phyloP scores from a whole-genome alignment of 2,797 vertebrate species.

The Argya squamiceps region DNA sequence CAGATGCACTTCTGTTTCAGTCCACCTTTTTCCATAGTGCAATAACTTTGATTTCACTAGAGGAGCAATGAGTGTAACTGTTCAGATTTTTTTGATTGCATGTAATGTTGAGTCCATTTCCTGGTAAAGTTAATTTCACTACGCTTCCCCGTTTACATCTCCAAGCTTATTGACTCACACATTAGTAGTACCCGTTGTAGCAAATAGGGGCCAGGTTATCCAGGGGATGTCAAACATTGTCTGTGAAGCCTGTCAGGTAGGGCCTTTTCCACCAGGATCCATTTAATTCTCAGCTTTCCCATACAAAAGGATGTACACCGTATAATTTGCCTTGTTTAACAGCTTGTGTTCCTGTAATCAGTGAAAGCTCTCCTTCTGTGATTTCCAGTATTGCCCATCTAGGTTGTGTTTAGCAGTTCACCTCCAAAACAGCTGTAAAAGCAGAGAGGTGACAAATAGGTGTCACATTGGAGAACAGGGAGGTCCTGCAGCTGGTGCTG shows the following conservation, averaged over 20 bases:
- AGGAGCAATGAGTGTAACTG: background rate
- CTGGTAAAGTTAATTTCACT: background rate
- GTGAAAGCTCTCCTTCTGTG: background rate
- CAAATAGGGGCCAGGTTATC: background rate
- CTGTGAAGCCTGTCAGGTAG: background rate
- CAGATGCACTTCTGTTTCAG: background rate
- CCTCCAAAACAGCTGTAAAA: background rate
- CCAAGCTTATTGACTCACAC: background rate
- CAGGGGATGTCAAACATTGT: background rate
- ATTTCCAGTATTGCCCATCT: background rate
- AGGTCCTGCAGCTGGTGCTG: background rate
- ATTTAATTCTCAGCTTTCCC: background rate
- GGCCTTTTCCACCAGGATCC: background rate
- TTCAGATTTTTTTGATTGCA: background rate
- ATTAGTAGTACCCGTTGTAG: background rate
- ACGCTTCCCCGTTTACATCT: background rate
- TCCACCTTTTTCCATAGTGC: background rate
- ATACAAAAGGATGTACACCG: too few species aligned
- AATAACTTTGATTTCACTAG: background rate
- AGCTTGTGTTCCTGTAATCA: background rate
- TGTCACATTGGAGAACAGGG: background rate
- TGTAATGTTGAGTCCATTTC: background rate
- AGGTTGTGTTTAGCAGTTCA: background rate
- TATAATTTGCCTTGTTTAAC: background rate
- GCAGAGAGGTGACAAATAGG: background rate